Evolutionary conservation across 2,113 vertebrate genomes (phyloP).

Genomic region (Chascanopsetta lugubris): DNA sequence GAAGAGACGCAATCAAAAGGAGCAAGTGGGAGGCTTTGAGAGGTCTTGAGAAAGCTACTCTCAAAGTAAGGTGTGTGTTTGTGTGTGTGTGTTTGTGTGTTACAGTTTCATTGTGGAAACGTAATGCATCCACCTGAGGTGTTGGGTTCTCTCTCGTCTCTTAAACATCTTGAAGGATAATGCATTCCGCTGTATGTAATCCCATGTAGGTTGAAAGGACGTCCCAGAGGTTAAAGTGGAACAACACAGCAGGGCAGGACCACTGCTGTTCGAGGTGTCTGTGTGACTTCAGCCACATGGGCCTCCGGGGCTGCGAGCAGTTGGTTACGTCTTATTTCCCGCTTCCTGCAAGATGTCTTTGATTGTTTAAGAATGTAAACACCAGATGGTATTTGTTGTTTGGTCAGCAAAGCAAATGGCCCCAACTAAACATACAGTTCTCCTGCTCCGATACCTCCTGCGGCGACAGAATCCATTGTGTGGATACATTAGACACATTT

Average conservation of each 20-base stretch:
- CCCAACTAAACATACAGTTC: neutral
- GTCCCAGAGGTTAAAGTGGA: neutral
- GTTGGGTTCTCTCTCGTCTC: neutral
- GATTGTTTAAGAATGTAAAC: constrained; percentile 8
- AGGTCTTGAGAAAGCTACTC: too few species aligned
- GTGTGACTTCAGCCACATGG: neutral
- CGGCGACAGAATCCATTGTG: too few species aligned
- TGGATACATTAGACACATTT: too few species aligned
- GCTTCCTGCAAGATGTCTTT: neutral
- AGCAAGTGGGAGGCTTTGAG: neutral
- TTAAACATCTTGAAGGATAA: neutral
- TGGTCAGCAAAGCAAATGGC: neutral
- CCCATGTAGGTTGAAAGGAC: neutral
- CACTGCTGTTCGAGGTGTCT: neutral
- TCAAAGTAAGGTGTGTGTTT: too few species aligned
- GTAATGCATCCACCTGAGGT: neutral
- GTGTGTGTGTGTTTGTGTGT: neutral
- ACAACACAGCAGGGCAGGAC: neutral
- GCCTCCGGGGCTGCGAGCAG: neutral
- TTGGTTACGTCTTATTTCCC: neutral
- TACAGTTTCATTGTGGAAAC: neutral
- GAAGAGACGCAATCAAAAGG: neutral
- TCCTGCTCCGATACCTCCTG: neutral
- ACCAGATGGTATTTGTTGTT: neutral
- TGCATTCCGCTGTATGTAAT: neutral